Conservation (phyloP, 2,888 invertebrate species). For the Drosophila infuscata region DNA sequence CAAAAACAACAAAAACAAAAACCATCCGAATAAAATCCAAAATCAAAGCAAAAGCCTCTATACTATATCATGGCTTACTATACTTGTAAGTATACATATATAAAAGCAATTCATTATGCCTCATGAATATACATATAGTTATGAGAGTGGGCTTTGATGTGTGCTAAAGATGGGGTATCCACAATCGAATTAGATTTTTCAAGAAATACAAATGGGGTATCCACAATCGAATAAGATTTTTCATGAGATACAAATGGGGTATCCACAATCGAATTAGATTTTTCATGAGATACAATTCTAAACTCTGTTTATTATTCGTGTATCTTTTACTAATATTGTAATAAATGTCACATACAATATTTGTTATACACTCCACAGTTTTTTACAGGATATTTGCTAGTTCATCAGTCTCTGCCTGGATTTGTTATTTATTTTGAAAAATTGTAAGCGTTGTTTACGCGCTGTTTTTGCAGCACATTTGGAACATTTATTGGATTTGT, state of each 20-base stretch:
- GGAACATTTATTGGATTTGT: slow-evolving; percentile 39
- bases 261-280: neutral
- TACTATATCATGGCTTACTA: slow-evolving; percentile 22
- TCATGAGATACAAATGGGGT: neutral
- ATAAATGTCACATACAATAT: neutral
- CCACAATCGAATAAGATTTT: neutral
- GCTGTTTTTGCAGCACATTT: slow-evolving; percentile 50
- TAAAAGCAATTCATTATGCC: slow-evolving; percentile 76
- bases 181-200: neutral
- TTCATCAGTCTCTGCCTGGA: neutral
- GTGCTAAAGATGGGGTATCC: slow-evolving; percentile 4
- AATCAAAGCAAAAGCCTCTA: slow-evolving; percentile 29
- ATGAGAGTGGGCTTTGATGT: slow-evolving; percentile 17
- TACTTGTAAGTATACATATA: slow-evolving; percentile 13
- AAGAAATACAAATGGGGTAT: neutral
- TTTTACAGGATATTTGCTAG: slow-evolving; percentile 2
- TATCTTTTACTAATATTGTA: neutral
- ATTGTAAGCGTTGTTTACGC: slow-evolving; percentile 45
- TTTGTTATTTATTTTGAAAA: neutral
- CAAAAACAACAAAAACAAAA: slow-evolving; percentile 29
- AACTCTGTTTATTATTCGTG: neutral
- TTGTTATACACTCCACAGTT: neutral
- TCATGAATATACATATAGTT: slow-evolving; percentile 51
- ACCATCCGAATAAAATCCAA: slow-evolving; percentile 26
- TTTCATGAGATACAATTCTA: neutral